Base-by-base conservation (phyloP, 2,888 invertebrate genomes). In the Dusona sp. region DNA sequence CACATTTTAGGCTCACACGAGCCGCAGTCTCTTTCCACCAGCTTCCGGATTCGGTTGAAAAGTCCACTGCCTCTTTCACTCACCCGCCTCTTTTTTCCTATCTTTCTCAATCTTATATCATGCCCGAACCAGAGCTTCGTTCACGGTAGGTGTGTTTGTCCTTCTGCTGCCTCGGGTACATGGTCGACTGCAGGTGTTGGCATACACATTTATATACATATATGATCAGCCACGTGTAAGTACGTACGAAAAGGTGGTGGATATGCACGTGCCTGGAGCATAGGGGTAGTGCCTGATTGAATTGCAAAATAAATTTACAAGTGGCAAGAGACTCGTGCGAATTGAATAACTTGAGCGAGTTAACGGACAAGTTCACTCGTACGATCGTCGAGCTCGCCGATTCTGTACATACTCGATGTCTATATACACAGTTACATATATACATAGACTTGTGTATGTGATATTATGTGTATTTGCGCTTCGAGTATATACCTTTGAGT, bases 291-390 rank as follows among this genome's bases (percentile, higher is more conserved):
- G 81, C 83, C 89, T 90, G 90, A 90, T 91, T 90, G 90, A 91
- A 91, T 90, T 89, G 90, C 89, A 89, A 90, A 91, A 90, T 90
- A 90, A 90, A 90, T 90, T 90, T 90, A 89, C 90, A 90, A 90
- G 89, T 89, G 90, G 89, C 89, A 89, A 89, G 89, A 88, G 85
- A 45, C 84, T 80, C 79, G 85, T 86, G 87, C 88, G 89, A 90
- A 90, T 90, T 90, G 90, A 91, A 91, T 90, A 90, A 90, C 88
- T 90, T 90, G 84, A 89, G 88, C 88, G 89, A 90, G 90, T 91
- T 90, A 90, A 89, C 87, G 86, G 85, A 81, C 87, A 88, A 83
- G 84, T 85, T 86, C 85, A 80, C 88, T 83, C 64, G 79, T 72
- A 64, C 75, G 85, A 85, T 83, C 85, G 83, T 33, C 45, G 51